phyloP scores from a whole-genome alignment of 2,797 vertebrate genomes.

The Hemibagrus guttatus region DNA sequence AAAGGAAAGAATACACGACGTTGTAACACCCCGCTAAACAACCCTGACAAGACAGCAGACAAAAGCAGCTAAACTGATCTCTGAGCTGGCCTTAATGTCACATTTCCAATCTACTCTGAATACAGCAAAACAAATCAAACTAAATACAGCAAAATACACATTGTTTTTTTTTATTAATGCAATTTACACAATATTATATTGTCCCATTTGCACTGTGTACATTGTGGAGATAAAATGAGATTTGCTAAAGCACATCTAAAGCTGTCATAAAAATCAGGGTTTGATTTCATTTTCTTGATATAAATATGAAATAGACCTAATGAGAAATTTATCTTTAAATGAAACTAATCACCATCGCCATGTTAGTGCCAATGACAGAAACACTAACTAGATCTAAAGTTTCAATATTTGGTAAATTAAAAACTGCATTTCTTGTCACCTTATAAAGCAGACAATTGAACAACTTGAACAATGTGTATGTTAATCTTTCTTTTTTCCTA shows the following conservation, averaged over 20 bases:
- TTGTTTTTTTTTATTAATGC: not conserved
- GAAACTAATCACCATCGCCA: not conserved
- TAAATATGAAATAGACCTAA: not conserved
- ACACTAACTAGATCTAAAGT: not conserved
- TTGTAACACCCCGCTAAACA: not conserved
- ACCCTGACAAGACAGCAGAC: not conserved
- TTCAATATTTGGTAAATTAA: not conserved
- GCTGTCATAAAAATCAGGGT: not conserved
- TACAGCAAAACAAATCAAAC: no score
- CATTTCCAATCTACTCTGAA: not conserved
- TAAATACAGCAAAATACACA: not conserved
- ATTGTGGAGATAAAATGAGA: not conserved
- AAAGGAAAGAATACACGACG: not conserved
- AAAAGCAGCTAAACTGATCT: not conserved
- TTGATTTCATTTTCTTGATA: not conserved
- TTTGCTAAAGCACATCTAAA: not conserved
- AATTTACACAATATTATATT: not conserved
- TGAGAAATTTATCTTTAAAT: not conserved
- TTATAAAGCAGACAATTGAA: not conserved
- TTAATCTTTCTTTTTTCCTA: not conserved
- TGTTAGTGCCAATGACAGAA: not conserved
- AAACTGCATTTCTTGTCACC: not conserved
- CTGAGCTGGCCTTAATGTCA: not conserved
- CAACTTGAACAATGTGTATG: not conserved
- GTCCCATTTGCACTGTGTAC: not conserved